These are phyloP conservation scores for Eleginops maclovinus DNA, from an alignment of 2,113 vertebrate genomes.

Conservation along the genomic window DNA sequence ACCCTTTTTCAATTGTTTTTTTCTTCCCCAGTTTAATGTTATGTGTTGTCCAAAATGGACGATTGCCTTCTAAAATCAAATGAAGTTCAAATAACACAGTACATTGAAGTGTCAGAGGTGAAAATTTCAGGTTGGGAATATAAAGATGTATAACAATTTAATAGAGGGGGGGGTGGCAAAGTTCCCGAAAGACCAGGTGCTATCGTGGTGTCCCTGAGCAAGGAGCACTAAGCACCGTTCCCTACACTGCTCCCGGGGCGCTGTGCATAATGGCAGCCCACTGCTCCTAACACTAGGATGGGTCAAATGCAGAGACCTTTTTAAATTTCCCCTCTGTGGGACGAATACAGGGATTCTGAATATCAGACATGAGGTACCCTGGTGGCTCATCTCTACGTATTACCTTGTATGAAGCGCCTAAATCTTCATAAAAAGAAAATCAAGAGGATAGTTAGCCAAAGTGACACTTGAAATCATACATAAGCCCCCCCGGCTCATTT, in stretches of 20 bases:
- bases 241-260: too few species aligned
- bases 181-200: too few species aligned
- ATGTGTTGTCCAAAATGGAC: neutral
- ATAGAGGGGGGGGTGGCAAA: too few species aligned
- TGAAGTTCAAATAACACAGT: neutral
- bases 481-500: slow-evolving; percentile 31
- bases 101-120: neutral
- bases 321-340: too few species aligned
- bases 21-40: too few species aligned
- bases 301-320: too few species aligned
- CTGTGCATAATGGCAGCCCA: too few species aligned
- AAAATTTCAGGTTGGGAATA: neutral
- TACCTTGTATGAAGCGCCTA: slow-evolving; percentile 3
- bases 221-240: too few species aligned
- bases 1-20: neutral
- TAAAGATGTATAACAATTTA: neutral
- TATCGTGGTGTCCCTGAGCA: too few species aligned
- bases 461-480: slow-evolving; percentile 19
- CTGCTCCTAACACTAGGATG: too few species aligned
- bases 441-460: neutral
- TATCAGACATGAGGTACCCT: neutral
- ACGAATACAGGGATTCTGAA: too few species aligned
- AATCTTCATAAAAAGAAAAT: slow-evolving; percentile 18
- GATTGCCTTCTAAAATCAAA: neutral
- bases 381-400: neutral